Conservation (phyloP, 2,113 vertebrate species). For the Ciconia boyciana region DNA sequence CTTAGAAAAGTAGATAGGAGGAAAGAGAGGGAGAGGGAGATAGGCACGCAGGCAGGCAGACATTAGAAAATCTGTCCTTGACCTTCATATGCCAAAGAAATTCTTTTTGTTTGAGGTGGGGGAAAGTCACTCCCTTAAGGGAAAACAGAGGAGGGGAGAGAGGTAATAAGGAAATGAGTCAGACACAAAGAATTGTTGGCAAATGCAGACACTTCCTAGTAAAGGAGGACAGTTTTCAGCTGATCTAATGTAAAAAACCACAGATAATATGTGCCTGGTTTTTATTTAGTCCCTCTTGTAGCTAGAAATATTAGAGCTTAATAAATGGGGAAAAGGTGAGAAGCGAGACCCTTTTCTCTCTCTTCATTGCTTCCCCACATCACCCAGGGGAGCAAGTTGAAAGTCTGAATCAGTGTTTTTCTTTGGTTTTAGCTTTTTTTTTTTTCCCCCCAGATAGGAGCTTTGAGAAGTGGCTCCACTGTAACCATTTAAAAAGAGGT, state of each 20-base stretch:
- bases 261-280: conserved; percentile 40
- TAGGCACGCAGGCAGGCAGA: not conserved
- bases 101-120: conserved; percentile 71
- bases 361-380: conserved; percentile 17
- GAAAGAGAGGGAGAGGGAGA: not conserved
- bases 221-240: conserved; percentile 37
- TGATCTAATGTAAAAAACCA: conserved; percentile 41
- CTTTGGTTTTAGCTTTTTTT: conserved; percentile 53
- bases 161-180: conserved; percentile 77
- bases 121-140: conserved; percentile 72
- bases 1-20: not conserved
- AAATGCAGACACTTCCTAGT: conserved; percentile 41
- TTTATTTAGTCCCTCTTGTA: conserved; percentile 48
- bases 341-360: conserved; percentile 5
- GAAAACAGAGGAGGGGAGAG: conserved; percentile 60
- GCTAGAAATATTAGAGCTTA: conserved; percentile 43
- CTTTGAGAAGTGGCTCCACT: conserved; percentile 59
- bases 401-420: conserved; percentile 57
- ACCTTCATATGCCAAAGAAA: conserved; percentile 72
- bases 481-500: conserved; percentile 64
- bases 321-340: conserved; percentile 31
- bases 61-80: conserved; percentile 70
- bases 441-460: not conserved
- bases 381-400: not conserved
- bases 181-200: conserved; percentile 71